phyloP scores from a whole-genome alignment of 2,888 invertebrate genomes.

The Thera obeliscata region DNA sequence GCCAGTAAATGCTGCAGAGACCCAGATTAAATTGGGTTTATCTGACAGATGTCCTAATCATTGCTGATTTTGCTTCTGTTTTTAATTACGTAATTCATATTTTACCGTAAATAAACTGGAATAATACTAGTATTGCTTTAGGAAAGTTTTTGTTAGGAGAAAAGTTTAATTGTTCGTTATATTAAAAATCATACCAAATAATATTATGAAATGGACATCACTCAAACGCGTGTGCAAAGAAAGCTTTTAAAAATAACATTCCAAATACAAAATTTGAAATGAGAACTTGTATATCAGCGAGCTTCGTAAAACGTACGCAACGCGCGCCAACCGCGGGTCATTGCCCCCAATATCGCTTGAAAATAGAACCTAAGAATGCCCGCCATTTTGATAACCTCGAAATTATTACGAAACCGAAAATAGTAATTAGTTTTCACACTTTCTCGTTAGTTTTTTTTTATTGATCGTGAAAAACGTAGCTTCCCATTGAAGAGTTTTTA shows the following conservation, averaged over 20 bases:
- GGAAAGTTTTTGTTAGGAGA: too few relatives aligned
- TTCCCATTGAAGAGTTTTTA: constrained; percentile 24
- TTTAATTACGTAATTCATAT: too few relatives aligned
- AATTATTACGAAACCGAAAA: constrained; percentile 64
- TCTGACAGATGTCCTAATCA: not conserved
- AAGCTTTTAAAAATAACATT: constrained; percentile 39
- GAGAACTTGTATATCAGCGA: constrained; percentile 53
- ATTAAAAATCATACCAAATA: too few relatives aligned
- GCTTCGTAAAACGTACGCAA: constrained; percentile 54
- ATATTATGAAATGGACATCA: not conserved
- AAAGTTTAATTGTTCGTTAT: too few relatives aligned
- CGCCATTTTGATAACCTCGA: constrained; percentile 80
- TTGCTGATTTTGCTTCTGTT: too few relatives aligned
- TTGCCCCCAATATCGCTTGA: constrained; percentile 77
- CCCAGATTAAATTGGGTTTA: constrained; percentile 10
- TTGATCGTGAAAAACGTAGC: constrained; percentile 38
- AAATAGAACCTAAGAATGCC: constrained; percentile 81
- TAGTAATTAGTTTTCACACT: constrained; percentile 38
- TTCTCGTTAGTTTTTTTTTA: constrained; percentile 24
- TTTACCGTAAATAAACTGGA: too few relatives aligned
- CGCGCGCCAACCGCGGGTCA: constrained; percentile 69
- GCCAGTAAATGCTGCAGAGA: constrained; percentile 12
- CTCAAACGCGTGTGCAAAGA: constrained; percentile 21
- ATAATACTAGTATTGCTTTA: too few relatives aligned
- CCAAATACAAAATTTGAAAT: constrained; percentile 56